Percentiles rank a stretch among this genome's conserved stretches.
These are phyloP conservation scores for Chinchilla lanigera DNA, from an alignment of 2,113 vertebrate genomes.

Conservation along the genomic window DNA sequence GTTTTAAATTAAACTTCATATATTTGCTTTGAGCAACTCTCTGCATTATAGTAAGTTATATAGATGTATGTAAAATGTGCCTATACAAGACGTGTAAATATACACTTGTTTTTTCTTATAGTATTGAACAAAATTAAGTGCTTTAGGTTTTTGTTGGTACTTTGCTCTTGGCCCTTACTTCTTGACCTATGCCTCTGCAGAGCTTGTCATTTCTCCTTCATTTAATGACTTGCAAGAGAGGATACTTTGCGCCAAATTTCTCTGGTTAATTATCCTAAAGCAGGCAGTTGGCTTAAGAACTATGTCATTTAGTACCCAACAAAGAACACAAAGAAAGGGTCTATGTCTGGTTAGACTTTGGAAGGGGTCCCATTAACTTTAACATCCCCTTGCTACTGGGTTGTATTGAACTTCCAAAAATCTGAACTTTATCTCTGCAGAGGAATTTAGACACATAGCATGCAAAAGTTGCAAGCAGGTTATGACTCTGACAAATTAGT, in stretches of 20 bases:
- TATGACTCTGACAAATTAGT: constrained; percentile 72
- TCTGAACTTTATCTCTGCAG: constrained; percentile 17
- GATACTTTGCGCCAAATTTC: constrained; percentile 38
- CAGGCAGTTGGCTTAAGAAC: constrained; percentile 56
- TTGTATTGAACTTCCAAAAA: constrained; percentile 35
- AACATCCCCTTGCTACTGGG: background rate
- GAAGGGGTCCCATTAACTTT: constrained; percentile 50
- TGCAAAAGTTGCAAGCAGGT: constrained; percentile 36
- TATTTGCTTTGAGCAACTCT: background rate
- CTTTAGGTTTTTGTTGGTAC: background rate
- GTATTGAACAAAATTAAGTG: background rate
- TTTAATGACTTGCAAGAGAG: constrained; percentile 29
- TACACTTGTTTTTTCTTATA: background rate
- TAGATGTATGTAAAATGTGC: background rate
- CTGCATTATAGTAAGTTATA: background rate
- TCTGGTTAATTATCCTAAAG: constrained; percentile 76
- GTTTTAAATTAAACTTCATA: background rate
- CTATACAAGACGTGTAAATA: background rate
- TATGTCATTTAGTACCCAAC: constrained; percentile 37
- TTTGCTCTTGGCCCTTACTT: background rate
- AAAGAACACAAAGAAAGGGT: constrained; percentile 53
- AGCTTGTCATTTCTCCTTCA: constrained; percentile 35
- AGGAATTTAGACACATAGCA: constrained; percentile 55
- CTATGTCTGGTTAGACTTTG: constrained; percentile 69
- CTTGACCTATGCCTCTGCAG: background rate